Evolutionary conservation across 2,113 vertebrate genomes (phyloP).

Genomic region (Paralichthys olivaceus): DNA sequence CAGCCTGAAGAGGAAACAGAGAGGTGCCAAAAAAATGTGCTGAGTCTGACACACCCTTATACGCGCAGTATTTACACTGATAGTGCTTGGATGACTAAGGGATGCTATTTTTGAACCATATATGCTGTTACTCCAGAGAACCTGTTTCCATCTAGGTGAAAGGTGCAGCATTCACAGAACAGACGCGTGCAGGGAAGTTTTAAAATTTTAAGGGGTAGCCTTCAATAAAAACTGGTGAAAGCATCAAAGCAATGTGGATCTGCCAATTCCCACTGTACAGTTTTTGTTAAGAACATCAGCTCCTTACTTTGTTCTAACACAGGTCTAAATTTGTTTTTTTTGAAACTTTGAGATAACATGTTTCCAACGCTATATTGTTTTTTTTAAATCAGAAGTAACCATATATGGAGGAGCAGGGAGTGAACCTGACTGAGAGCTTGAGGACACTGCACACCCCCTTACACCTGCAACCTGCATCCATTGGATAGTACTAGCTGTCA

Average conservation of each 20-base stretch:
- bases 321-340: too few species aligned
- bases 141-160: conserved; percentile 45
- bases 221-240: not conserved
- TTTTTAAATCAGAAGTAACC: too few species aligned
- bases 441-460: too few species aligned
- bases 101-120: conserved; percentile 62
- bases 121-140: conserved; percentile 51
- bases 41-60: conserved; percentile 47
- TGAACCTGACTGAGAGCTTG: too few species aligned
- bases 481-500: not conserved
- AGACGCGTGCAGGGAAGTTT: conserved; percentile 5
- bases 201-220: not conserved
- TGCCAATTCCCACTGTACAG: not conserved
- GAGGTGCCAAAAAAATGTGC: conserved; percentile 43
- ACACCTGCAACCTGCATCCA: too few species aligned
- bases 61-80: conserved; percentile 49
- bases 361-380: too few species aligned
- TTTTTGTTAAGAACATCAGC: not conserved
- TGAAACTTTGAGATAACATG: too few species aligned
- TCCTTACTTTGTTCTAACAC: not conserved
- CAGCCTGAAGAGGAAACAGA: conserved; percentile 15
- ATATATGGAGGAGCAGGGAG: not conserved
- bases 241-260: not conserved
- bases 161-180: conserved; percentile 51
- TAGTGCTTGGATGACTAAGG: conserved; percentile 43